Base-by-base conservation (phyloP, 2,797 vertebrate genomes). In the Remorina albescens region DNA sequence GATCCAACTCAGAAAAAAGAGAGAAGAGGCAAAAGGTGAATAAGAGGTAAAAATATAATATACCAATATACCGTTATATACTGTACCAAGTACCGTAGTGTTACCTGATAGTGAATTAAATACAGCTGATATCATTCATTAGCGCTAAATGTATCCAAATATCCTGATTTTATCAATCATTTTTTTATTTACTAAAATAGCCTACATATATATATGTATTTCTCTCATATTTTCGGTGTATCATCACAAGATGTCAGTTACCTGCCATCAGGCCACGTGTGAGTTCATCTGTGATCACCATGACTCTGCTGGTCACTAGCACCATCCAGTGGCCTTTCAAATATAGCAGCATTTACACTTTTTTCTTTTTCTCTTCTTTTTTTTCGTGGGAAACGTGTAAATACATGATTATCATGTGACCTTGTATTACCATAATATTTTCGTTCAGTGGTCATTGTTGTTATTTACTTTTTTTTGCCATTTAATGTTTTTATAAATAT, bases 251-350 rank as follows among this genome's bases (percentile, higher is more conserved):
- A 60, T 74, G 51, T 76, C 62, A 64, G 65, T 67, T 75, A 60
- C 61, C 59, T 79, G 59, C 66, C 36, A 2, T 85, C 36, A 57
- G 70, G 80, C 66, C 67, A 53, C 46, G 44, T 62, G 25, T 80
- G 73, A 70, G 47, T 73, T 78, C 4, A 65, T 53, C 49, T 71
- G 58, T 81, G 74, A 74, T 88, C 78, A 51, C 62, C 65, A 61
- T 71, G 76, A 84, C 79, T 86, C 80, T 75, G 28, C 67, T 78
- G 88, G 86, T 93, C 88, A 86, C 87, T 90, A 89, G 88, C 88
- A 81, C 91, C 93, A 92, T 89, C 92, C 78, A 84, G 92, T 93
- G 93, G 92, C 84, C 84, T 85, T 80, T 66, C 19, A 64, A 68
- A 63, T 86, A 82, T 50, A 80, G 78, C 68, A 86, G 64, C 61